These are phyloP conservation scores for Conistra vaccinii DNA, from an alignment of 2,888 invertebrate species.

Conservation along the genomic window DNA sequence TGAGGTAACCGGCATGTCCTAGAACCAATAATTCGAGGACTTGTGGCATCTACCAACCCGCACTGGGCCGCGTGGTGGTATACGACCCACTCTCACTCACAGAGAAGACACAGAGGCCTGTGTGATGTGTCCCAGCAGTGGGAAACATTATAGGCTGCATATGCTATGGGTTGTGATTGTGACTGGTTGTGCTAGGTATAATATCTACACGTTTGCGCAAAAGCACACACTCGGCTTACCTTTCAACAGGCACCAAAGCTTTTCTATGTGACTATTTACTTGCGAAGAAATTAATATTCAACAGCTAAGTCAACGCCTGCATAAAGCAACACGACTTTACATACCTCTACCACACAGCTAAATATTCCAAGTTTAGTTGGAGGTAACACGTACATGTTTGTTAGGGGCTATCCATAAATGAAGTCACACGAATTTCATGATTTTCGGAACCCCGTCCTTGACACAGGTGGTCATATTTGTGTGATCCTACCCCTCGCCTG, in stretches of 20 bases:
- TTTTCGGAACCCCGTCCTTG: background rate
- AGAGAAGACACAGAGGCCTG: too few species aligned
- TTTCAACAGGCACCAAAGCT: slow-evolving; percentile 36
- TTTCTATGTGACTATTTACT: slow-evolving; percentile 53
- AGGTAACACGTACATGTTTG: slow-evolving; percentile 16
- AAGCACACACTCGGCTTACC: slow-evolving; percentile 28
- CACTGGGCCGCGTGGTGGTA: too few species aligned
- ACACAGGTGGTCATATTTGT: too few species aligned
- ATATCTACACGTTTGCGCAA: background rate
- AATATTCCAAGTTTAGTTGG: slow-evolving; percentile 44
- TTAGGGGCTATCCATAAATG: background rate
- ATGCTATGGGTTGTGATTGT: too few species aligned
- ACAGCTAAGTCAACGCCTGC: slow-evolving; percentile 39
- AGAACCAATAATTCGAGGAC: too few species aligned
- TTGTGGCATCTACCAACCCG: too few species aligned
- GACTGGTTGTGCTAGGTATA: too few species aligned
- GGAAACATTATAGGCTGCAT: too few species aligned
- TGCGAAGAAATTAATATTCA: slow-evolving; percentile 59
- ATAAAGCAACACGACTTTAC: slow-evolving; percentile 49
- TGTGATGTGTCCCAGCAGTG: too few species aligned
- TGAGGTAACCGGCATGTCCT: too few species aligned
- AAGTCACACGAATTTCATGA: background rate
- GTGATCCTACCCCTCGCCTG: too few species aligned
- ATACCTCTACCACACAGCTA: slow-evolving; percentile 28
- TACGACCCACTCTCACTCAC: too few species aligned